A percentile compares a stretch with the other conserved stretches of the same genome.
Evolutionary conservation across 2,888 invertebrate genomes (phyloP).

Genomic region (Auanema freiburgensis): DNA sequence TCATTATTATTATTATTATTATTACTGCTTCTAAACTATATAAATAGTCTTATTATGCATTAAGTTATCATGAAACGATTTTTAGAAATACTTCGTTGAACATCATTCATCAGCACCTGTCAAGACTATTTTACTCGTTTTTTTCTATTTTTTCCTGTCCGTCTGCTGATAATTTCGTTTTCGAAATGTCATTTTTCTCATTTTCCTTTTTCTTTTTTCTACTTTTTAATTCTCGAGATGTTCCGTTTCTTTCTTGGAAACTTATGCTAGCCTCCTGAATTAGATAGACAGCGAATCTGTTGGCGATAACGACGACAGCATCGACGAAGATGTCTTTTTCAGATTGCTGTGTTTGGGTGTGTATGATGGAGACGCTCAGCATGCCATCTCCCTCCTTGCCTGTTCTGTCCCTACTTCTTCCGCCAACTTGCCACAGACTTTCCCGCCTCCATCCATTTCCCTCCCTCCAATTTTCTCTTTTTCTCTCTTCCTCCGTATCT

Average conservation of each 20-base stretch:
- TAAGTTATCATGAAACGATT: neutral
- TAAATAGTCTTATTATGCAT: too few relatives aligned
- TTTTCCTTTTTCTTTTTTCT: conserved; percentile 1
- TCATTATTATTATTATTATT: too few relatives aligned
- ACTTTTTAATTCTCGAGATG: neutral
- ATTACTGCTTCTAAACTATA: too few relatives aligned
- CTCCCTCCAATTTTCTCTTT: too few relatives aligned
- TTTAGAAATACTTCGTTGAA: conserved; percentile 4
- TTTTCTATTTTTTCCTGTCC: neutral
- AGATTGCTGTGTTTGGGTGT: neutral
- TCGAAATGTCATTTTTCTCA: neutral
- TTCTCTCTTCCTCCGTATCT: too few relatives aligned
- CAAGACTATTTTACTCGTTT: neutral
- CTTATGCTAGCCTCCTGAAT: too few relatives aligned
- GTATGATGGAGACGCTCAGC: conserved; percentile 1
- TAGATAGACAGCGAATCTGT: neutral
- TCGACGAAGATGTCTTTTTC: too few relatives aligned
- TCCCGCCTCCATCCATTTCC: too few relatives aligned
- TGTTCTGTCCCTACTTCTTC: neutral
- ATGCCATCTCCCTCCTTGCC: neutral
- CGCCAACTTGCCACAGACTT: conserved; percentile 2
- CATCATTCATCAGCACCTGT: conserved; percentile 6
- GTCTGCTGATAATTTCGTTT: conserved; percentile 9
- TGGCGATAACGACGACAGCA: neutral
- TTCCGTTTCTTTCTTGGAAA: too few relatives aligned